Percentiles rank a stretch among this genome's conserved stretches.
These are phyloP conservation scores for Schrankia costaestrigalis DNA, from an alignment of 2,888 invertebrate genomes.

Conservation along the genomic window DNA sequence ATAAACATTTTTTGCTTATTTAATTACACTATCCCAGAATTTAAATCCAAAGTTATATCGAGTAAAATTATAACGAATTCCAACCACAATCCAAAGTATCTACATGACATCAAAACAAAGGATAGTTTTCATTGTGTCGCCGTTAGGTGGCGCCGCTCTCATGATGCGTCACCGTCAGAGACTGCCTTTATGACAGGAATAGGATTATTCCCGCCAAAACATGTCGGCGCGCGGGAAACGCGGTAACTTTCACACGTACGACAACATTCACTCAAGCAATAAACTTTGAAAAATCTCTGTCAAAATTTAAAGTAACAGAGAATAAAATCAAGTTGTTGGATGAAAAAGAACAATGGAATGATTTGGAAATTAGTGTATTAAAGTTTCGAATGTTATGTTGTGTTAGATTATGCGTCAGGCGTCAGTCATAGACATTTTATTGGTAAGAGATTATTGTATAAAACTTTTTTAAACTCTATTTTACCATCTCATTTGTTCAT, in stretches of 20 bases:
- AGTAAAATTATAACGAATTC: too few species aligned
- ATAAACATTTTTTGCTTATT: too few species aligned
- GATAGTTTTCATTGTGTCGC: conserved; percentile 7
- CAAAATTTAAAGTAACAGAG: conserved; percentile 4
- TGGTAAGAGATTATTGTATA: too few species aligned
- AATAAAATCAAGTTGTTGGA: conserved; percentile 2
- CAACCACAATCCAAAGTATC: too few species aligned
- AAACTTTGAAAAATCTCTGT: conserved; percentile 12
- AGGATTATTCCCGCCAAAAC: conserved; percentile 43
- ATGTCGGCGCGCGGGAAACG: conserved; percentile 40
- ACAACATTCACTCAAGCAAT: conserved; percentile 12
- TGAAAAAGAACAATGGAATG: conserved; percentile 6
- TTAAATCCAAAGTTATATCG: too few species aligned
- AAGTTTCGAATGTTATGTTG: too few species aligned
- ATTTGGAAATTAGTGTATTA: too few species aligned
- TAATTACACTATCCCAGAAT: too few species aligned
- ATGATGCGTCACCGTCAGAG: conserved; percentile 38
- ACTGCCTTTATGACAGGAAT: conserved; percentile 33
- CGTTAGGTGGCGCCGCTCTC: conserved; percentile 19
- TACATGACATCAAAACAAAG: conserved; percentile 21
- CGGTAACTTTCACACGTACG: conserved; percentile 45
- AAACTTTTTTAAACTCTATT: too few species aligned
- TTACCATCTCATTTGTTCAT: too few species aligned
- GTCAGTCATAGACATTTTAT: too few species aligned
- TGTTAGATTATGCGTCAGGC: too few species aligned